Percentiles rank a stretch among this genome's conserved stretches.
Conservation (phyloP, 2,888 invertebrate species). For the Caenorhabditis wallacei region DNA sequence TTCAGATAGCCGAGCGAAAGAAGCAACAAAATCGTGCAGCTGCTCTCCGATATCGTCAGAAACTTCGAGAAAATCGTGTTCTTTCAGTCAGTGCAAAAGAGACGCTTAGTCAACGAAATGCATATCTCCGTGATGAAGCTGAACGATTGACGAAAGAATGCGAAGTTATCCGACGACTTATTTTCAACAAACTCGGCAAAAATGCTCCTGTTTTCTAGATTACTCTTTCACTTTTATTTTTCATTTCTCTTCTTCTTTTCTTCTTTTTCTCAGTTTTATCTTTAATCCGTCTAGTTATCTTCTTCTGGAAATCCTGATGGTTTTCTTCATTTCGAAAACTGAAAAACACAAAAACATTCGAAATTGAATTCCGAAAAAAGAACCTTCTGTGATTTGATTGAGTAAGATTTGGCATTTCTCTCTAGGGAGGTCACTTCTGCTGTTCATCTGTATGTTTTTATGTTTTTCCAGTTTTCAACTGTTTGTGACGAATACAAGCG, state of each 20-base stretch:
- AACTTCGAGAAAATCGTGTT: conserved; percentile 60
- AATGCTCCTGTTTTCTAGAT: conserved; percentile 34
- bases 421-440: conserved; percentile 58
- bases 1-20: conserved; percentile 79
- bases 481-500: conserved; percentile 38
- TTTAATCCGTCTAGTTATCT: conserved; percentile 9
- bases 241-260: conserved; percentile 7
- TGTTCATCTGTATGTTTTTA: conserved; percentile 45
- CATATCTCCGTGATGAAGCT: conserved; percentile 74
- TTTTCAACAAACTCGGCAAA: conserved; percentile 62
- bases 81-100: conserved; percentile 53
- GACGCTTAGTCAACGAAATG: conserved; percentile 72
- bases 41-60: conserved; percentile 79
- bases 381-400: conserved; percentile 45
- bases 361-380: conserved; percentile 42
- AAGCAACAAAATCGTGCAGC: conserved; percentile 81
- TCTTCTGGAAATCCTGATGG: conserved; percentile 26
- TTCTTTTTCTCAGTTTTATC: not conserved
- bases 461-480: conserved; percentile 28
- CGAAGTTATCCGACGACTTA: conserved; percentile 60
- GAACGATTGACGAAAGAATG: conserved; percentile 74
- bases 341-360: conserved; percentile 25
- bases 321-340: not conserved
- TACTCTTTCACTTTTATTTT: not conserved
- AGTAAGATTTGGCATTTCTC: conserved; percentile 28